A percentile compares a stretch with the other conserved stretches of the same genome.
Conservation (phyloP, 2,797 vertebrate species). For the Chiroxiphia lanceolata region DNA sequence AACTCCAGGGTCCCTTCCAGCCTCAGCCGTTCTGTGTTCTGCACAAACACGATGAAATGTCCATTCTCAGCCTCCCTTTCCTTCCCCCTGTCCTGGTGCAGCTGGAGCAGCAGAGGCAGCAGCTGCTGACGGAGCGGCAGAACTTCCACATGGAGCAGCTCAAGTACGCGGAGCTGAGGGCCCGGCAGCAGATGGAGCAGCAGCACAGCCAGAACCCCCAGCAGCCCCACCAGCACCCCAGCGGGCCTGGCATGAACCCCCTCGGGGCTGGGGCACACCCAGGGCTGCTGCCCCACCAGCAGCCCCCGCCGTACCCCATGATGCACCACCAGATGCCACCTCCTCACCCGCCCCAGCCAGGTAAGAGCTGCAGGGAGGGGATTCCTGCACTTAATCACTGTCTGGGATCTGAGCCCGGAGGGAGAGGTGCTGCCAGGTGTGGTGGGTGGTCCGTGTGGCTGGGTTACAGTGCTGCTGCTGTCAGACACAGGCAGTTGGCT, state of each 20-base stretch:
- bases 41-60: rapidly evolving
- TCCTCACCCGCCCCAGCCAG: slow-evolving; percentile 88
- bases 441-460: rapidly evolving
- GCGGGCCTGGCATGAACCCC: slow-evolving; percentile 72
- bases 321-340: slow-evolving; percentile 93
- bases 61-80: not conserved
- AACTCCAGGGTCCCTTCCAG: rapidly evolving
- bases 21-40: rapidly evolving
- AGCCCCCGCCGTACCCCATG: slow-evolving; percentile 86
- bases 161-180: slow-evolving; percentile 94
- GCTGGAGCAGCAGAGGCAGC: slow-evolving; percentile 96
- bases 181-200: slow-evolving; percentile 96
- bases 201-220: slow-evolving; percentile 76
- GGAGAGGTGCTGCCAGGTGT: no score
- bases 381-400: rapidly evolving
- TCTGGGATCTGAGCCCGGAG: not conserved
- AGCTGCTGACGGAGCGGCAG: slow-evolving; percentile 94
- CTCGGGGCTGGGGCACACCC: slow-evolving; percentile 73
- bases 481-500: not conserved
- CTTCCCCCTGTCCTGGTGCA: slow-evolving; percentile 11
- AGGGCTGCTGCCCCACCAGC: slow-evolving; percentile 78
- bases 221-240: slow-evolving; percentile 73
- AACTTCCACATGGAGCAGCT: slow-evolving; percentile 99
- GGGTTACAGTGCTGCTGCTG: rapidly evolving
- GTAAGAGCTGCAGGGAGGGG: slow-evolving; percentile 63